Evolutionary conservation across 37 sponge, comb jelly and placozoan genomes (phyloP).

Genomic region (Eunapius fragilis): DNA sequence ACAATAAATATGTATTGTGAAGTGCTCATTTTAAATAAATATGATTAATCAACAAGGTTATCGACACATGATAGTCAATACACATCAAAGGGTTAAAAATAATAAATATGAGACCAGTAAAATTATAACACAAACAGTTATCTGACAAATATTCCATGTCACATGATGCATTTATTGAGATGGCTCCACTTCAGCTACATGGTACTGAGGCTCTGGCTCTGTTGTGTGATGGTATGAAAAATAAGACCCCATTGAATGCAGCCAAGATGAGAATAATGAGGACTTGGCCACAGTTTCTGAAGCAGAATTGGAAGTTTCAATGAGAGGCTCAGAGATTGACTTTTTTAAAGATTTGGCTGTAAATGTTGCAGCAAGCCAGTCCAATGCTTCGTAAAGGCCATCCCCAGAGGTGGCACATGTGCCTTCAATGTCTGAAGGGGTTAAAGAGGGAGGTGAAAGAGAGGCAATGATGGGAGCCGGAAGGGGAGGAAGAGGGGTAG

Average conservation of each 20-base stretch:
- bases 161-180: not conserved
- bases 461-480: no score
- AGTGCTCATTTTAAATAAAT: no score
- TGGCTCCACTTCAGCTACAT: not conserved
- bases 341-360: conserved; percentile 36
- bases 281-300: not conserved
- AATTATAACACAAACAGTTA: not conserved
- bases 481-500: no score
- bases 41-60: no score
- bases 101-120: no score
- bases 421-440: conserved; percentile 68
- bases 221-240: not conserved
- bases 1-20: no score
- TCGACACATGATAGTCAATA: no score
- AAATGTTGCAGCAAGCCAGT: conserved; percentile 49
- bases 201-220: not conserved
- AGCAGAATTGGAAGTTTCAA: conserved; percentile 27
- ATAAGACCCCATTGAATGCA: not conserved
- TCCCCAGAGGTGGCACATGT: conserved; percentile 76
- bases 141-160: not conserved
- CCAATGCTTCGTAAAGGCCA: conserved; percentile 84
- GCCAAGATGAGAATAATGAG: not conserved
- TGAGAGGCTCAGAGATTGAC: conserved; percentile 53
- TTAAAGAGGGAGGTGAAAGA: no score
- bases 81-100: no score